Evolutionary conservation across 2,797 vertebrate species (phyloP).

Genomic region (Sphaeramia orbicularis): DNA sequence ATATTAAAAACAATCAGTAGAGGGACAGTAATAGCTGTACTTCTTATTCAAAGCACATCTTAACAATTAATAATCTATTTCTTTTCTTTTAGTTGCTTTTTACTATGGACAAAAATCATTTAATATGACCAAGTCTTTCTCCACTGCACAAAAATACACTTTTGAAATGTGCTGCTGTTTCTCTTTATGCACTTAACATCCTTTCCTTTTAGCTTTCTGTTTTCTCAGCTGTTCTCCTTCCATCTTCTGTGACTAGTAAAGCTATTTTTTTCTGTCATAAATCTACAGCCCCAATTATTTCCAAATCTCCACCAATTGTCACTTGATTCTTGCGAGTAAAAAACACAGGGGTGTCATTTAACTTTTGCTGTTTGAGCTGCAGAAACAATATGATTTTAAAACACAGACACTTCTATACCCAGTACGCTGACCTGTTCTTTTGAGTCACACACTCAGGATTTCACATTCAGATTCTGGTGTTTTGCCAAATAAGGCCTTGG

Average conservation of each 20-base stretch:
- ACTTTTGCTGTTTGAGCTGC: slow-evolving; percentile 1
- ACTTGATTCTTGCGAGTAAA: slow-evolving; percentile 7
- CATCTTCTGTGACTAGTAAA: slow-evolving; percentile 15
- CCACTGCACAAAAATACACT: not conserved
- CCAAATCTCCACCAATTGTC: slow-evolving; percentile 5
- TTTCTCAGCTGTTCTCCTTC: slow-evolving; percentile 1
- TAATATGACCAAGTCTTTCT: not conserved
- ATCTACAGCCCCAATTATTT: slow-evolving; percentile 8
- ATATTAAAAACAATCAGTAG: too few relatives aligned
- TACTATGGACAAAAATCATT: slow-evolving; percentile 24
- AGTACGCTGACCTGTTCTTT: not conserved
- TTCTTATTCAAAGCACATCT: not conserved
- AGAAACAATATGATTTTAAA: not conserved
- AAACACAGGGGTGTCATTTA: too few relatives aligned
- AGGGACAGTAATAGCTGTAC: too few relatives aligned
- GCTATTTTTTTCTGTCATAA: slow-evolving; percentile 4
- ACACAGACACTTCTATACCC: not conserved
- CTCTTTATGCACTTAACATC: slow-evolving; percentile 7
- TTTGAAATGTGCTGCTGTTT: slow-evolving; percentile 16
- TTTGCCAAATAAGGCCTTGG: slow-evolving; percentile 43
- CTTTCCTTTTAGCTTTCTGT: slow-evolving; percentile 16
- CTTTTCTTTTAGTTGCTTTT: not conserved
- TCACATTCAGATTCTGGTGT: slow-evolving; percentile 26
- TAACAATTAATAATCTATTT: slow-evolving; percentile 4
- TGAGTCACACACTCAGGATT: slow-evolving; percentile 2